Base-by-base conservation (phyloP, 1,140 invertebrate genomes). In the Temnothorax curvispinosus region DNA sequence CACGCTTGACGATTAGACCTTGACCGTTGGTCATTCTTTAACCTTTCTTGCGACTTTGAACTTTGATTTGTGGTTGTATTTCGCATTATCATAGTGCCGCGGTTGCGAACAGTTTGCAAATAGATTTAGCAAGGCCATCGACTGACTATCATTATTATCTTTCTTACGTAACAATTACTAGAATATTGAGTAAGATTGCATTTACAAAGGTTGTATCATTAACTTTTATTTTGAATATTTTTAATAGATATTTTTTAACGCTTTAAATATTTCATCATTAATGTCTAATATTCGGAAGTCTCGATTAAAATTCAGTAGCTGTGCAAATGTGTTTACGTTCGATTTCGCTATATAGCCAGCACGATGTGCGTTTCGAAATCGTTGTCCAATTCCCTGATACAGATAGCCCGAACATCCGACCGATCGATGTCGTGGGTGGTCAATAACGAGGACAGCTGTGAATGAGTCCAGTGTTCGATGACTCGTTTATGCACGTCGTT, bases 381-480 rank as follows among this genome's bases (percentile, higher is more conserved):
- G 69, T 75, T 78, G 88, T 90, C 88, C 89, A 90, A 89, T 85
- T 86, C 81, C 35, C 69, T 56, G 87, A 82, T 87, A 85, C 69
- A 74, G 82, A 78, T 77, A 87, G 89, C 56, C 56, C 50, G 71
- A 84, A 86, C 89, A 87, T 74, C 86, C 78, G 89, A 89, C 87
- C 86, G 86, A 89, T 92, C 84, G 89, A 89, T 89, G 88, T 88
- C 91, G 91, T 85, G 91, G 90, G 89, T 90, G 90, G 91, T 88
- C 88, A 88, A 91, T 87, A 90, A 76, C 85, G 54, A 89, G 87
- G 87, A 88, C 90, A 86, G 75, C 86, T 82, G 80, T 90, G 90
- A 92, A 91, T 91, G 91, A 91, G 87, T 81, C 88, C 90, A 92
- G 88, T 91, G 91, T 92, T 90, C 88, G 91, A 92, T 92, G 90